phyloP scores from a whole-genome alignment of 2,888 invertebrate genomes.

The Rutpela maculata region DNA sequence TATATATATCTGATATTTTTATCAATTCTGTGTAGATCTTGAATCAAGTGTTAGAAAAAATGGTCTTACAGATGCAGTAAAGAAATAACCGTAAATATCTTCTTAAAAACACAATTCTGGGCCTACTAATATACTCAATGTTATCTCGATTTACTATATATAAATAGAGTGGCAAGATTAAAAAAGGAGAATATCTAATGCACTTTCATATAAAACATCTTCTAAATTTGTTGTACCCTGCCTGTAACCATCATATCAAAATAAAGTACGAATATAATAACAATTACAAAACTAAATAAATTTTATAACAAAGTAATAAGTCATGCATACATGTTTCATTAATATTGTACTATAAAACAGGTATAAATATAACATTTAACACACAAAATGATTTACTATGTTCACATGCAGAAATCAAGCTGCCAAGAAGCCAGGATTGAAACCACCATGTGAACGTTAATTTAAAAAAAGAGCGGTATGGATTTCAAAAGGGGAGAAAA shows the following conservation, averaged over 20 bases:
- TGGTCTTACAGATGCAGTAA: no score
- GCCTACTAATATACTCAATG: not conserved
- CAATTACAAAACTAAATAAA: not conserved
- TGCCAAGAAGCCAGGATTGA: not conserved
- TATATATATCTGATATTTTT: no score
- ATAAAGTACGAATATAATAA: not conserved
- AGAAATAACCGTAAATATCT: no score
- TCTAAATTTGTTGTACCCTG: not conserved
- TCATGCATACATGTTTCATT: not conserved
- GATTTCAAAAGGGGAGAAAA: not conserved
- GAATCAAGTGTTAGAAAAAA: not conserved
- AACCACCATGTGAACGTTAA: constrained; percentile 19
- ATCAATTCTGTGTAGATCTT: no score
- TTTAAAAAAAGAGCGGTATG: constrained; percentile 7
- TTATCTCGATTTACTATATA: not conserved
- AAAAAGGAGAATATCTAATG: not conserved
- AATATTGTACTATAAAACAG: not conserved
- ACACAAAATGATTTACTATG: constrained; percentile 2
- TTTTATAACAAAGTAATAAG: not conserved
- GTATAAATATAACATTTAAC: constrained; percentile 7
- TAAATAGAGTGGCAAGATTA: not conserved
- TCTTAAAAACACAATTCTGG: not conserved
- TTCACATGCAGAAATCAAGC: constrained; percentile 44
- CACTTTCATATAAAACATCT: not conserved
- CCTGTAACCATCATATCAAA: not conserved